phyloP scores from a whole-genome alignment of 2,113 vertebrate genomes.

The Rhabdornis inornatus region DNA sequence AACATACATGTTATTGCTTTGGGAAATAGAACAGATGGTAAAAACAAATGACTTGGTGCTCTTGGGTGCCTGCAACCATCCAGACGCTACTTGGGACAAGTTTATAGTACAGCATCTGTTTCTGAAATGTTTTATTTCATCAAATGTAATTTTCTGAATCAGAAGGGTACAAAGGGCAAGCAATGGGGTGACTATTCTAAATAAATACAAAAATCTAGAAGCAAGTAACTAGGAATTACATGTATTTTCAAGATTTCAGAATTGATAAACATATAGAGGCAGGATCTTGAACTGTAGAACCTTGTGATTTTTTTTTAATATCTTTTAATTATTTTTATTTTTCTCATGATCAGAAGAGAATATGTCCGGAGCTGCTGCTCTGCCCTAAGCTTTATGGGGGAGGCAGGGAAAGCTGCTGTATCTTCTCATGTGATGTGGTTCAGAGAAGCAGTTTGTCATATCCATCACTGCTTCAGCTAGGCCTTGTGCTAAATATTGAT shows the following conservation, averaged over 20 bases:
- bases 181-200: neutral
- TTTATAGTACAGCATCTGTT: conserved; percentile 15
- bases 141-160: neutral
- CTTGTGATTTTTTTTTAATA: neutral
- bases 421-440: neutral
- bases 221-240: neutral
- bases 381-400: neutral
- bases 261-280: neutral
- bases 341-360: neutral
- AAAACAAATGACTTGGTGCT: conserved; percentile 65
- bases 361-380: neutral
- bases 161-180: neutral
- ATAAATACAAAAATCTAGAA: neutral
- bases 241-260: neutral
- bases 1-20: conserved; percentile 54
- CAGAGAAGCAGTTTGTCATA: neutral
- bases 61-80: conserved; percentile 43
- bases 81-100: conserved; percentile 36
- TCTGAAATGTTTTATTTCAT: conserved; percentile 6
- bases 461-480: neutral
- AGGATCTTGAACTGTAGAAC: neutral
- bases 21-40: conserved; percentile 64
- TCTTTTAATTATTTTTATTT: neutral
- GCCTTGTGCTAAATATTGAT: neutral
- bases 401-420: neutral